Evolutionary conservation across 2,113 vertebrate species (phyloP).

Genomic region (Grammomys surdaster): DNA sequence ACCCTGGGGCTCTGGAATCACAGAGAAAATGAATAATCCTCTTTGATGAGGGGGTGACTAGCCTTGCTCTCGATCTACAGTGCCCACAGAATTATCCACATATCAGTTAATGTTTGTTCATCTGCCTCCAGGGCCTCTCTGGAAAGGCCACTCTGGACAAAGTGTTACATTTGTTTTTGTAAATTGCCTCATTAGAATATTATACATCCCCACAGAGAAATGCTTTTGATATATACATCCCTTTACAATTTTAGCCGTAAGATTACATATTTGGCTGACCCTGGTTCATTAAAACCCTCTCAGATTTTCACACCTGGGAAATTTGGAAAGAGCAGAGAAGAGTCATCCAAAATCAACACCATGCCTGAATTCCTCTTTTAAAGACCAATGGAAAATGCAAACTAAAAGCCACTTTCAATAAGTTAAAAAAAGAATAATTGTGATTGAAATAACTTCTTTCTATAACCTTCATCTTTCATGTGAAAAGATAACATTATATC

Average conservation of each 20-base stretch:
- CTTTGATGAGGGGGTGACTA: conserved; percentile 26
- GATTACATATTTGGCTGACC: conserved; percentile 63
- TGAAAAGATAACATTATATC: conserved; percentile 51
- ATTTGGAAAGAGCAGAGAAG: conserved; percentile 66
- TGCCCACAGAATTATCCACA: conserved; percentile 9
- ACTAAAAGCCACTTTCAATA: conserved; percentile 63
- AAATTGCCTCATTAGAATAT: conserved; percentile 68
- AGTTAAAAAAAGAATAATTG: conserved; percentile 60
- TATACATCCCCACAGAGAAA: conserved; percentile 44
- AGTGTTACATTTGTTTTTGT: conserved; percentile 59
- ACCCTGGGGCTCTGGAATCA: not conserved
- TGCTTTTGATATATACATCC: not conserved
- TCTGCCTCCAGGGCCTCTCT: not conserved
- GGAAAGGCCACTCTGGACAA: not conserved
- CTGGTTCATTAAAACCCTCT: conserved; percentile 69
- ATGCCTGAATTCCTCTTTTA: conserved; percentile 58
- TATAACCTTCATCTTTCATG: conserved; percentile 20
- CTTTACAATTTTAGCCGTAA: conserved; percentile 51
- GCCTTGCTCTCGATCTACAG: not conserved
- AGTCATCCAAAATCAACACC: conserved; percentile 68
- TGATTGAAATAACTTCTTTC: conserved; percentile 37
- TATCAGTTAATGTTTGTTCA: not conserved
- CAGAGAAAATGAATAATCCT: conserved; percentile 39
- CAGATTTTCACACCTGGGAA: conserved; percentile 72
- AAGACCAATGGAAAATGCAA: conserved; percentile 66